These are phyloP conservation scores for Saccostrea cuccullata DNA, from an alignment of 1,140 invertebrate species.

Conservation along the genomic window DNA sequence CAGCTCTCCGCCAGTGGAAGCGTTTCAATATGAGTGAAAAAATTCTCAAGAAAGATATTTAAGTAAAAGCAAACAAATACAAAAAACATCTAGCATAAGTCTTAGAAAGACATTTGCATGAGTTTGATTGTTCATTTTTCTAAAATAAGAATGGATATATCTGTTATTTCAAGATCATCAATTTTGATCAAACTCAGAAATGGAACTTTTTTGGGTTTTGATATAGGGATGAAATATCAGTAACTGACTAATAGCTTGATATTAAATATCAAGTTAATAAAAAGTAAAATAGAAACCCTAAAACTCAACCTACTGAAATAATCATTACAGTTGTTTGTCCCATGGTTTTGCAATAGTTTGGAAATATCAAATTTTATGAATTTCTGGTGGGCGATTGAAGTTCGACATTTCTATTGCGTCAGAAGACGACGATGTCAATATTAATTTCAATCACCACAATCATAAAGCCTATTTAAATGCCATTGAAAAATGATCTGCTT, in stretches of 20 bases:
- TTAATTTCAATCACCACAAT: not conserved
- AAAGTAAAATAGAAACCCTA: not conserved
- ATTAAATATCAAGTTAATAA: not conserved
- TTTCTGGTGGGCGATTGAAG: not conserved
- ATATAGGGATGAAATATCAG: not conserved
- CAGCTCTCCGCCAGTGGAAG: too few relatives aligned
- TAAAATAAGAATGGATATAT: not conserved
- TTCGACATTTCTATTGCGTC: not conserved
- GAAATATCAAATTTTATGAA: not conserved
- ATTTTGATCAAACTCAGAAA: not conserved
- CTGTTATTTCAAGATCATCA: not conserved
- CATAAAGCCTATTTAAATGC: not conserved
- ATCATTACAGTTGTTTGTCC: not conserved
- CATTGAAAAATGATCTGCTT: not conserved
- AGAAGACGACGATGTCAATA: not conserved
- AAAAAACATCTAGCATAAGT: too few relatives aligned
- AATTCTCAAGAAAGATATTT: too few relatives aligned
- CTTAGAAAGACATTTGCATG: not conserved
- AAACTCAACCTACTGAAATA: not conserved
- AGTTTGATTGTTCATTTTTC: too few relatives aligned
- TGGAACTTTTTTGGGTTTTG: not conserved
- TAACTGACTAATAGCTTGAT: not conserved
- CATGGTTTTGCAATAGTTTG: not conserved
- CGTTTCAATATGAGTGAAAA: too few relatives aligned
- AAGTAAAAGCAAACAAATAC: too few relatives aligned